Evolutionary conservation across 2,888 invertebrate genomes (phyloP).

Genomic region (Synanthedon myopaeformis): DNA sequence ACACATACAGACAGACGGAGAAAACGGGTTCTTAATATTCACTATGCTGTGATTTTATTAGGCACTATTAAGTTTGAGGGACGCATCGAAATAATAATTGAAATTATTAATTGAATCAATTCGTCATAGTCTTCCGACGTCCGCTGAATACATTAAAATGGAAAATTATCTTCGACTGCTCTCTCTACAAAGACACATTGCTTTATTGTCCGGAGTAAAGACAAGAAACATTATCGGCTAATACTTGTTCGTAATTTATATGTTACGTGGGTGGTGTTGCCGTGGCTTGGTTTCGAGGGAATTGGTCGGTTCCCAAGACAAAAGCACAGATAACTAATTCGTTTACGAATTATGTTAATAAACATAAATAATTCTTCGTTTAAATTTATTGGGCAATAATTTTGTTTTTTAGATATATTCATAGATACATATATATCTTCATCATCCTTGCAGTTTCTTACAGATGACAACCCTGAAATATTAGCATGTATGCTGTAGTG

Average conservation of each 20-base stretch:
- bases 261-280: not conserved
- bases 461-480: no score
- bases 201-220: not conserved
- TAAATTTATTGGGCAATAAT: not conserved
- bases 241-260: constrained; percentile 2
- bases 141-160: not conserved
- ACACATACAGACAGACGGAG: no score
- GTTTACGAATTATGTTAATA: constrained; percentile 3
- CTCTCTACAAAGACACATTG: not conserved
- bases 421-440: no score
- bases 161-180: not conserved
- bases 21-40: no score
- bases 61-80: no score
- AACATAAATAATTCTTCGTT: not conserved
- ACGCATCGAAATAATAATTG: no score
- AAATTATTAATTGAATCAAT: no score
- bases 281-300: not conserved
- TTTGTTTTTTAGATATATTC: not conserved
- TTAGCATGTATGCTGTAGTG: no score
- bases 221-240: not conserved
- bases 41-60: no score
- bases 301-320: not conserved
- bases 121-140: not conserved
- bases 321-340: constrained; percentile 3
- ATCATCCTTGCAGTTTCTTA: no score